Conservation (phyloP, 2,113 vertebrate species). For the Mesocricetus auratus region DNA sequence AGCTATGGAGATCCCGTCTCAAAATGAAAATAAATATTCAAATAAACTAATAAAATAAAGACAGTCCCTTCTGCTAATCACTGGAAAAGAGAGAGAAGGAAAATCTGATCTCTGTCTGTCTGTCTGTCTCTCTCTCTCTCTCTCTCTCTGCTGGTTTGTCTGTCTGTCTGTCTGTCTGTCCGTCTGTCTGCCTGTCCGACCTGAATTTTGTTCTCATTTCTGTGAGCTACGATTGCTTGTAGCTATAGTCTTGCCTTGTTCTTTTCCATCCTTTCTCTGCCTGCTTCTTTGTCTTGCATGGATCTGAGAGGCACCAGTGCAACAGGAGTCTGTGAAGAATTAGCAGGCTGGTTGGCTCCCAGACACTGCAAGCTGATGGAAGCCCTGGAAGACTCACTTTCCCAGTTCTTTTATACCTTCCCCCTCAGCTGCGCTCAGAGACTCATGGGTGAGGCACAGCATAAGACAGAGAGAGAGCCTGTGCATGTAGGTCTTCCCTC, state of each 20-base stretch:
- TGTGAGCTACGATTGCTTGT: slow-evolving; percentile 6
- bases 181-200: too few species aligned
- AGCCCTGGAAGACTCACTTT: background rate
- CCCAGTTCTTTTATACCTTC: background rate
- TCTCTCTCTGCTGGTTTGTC: background rate
- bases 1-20: background rate
- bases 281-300: background rate
- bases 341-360: background rate
- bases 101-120: background rate
- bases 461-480: background rate
- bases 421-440: background rate
- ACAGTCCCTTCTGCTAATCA: background rate
- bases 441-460: background rate
- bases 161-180: background rate
- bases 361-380: background rate
- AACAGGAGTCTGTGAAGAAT: background rate
- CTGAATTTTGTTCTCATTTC: background rate
- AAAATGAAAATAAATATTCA: background rate
- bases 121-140: background rate
- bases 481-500: background rate
- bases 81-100: background rate
- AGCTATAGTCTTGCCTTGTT: background rate
- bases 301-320: background rate
- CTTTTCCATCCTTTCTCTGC: background rate
- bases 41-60: background rate